phyloP scores from a whole-genome alignment of 2,888 invertebrate genomes.

The Mesorhabditis sp. region DNA sequence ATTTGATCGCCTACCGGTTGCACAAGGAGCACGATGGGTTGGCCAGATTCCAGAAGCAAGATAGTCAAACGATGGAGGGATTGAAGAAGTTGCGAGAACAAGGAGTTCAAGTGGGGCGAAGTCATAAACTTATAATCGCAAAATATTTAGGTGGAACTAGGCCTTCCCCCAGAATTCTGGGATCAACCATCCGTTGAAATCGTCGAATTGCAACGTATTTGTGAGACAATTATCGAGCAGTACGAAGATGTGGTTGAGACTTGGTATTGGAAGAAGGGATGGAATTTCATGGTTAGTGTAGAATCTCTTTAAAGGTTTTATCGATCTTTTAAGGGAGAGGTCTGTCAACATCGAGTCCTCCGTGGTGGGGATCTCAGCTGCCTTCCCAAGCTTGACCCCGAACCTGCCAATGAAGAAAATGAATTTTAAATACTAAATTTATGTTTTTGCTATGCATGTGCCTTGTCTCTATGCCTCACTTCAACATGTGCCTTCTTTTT shows the following conservation, averaged over 20 bases:
- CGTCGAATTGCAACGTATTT: neutral
- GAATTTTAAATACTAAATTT: no score
- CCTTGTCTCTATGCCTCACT: neutral
- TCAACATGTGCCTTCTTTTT: neutral
- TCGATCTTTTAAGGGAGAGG: neutral
- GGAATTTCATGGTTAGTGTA: constrained; percentile 1
- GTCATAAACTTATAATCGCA: neutral
- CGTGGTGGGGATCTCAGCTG: neutral
- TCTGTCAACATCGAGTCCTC: neutral
- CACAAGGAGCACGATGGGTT: neutral
- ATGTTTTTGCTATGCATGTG: neutral
- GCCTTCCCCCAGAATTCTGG: neutral
- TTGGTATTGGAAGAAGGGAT: neutral
- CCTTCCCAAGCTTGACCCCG: neutral
- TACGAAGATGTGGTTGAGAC: constrained; percentile 1
- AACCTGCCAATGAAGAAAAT: no score
- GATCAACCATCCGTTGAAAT: neutral
- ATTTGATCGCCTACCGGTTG: neutral
- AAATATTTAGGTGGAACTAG: neutral
- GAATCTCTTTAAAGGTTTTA: neutral
- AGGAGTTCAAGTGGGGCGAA: neutral
- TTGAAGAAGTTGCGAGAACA: neutral
- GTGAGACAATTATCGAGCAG: neutral
- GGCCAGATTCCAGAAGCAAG: neutral
- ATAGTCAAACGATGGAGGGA: neutral